These are phyloP conservation scores for Antedon mediterranea DNA, from an alignment of 53 echinoderm and acorn worm genomes.

Conservation along the genomic window DNA sequence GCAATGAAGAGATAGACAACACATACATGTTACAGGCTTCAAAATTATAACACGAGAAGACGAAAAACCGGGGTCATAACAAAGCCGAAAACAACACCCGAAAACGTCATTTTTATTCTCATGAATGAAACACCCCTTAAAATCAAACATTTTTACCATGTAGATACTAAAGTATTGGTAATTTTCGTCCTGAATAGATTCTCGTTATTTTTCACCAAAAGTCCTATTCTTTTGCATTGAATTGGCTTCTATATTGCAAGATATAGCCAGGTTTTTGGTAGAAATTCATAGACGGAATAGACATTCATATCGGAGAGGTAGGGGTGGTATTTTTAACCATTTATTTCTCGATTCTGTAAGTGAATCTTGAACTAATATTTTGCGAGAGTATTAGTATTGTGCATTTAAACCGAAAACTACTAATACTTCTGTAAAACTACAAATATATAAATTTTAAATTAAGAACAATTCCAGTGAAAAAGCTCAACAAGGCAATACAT, in stretches of 20 bases:
- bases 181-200: neutral
- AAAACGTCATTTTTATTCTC: conserved; percentile 74
- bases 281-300: neutral
- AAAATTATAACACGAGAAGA: neutral
- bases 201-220: neutral
- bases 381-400: no score
- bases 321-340: no score
- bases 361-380: no score
- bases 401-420: no score
- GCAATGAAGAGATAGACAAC: no score
- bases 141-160: conserved; percentile 18
- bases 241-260: neutral
- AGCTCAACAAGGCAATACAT: no score
- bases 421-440: no score
- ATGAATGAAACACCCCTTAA: conserved; percentile 91
- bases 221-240: neutral
- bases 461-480: no score
- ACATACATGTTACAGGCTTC: neutral
- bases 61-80: conserved; percentile 84
- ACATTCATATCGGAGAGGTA: no score
- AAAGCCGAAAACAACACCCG: conserved; percentile 99
- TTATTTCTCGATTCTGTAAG: no score
- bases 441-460: no score
- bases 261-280: neutral
- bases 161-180: neutral